Percentiles rank a stretch among this genome's conserved stretches.
These are phyloP conservation scores for Eutrigla gurnardus DNA, from an alignment of 2,797 vertebrate genomes.

Conservation along the genomic window DNA sequence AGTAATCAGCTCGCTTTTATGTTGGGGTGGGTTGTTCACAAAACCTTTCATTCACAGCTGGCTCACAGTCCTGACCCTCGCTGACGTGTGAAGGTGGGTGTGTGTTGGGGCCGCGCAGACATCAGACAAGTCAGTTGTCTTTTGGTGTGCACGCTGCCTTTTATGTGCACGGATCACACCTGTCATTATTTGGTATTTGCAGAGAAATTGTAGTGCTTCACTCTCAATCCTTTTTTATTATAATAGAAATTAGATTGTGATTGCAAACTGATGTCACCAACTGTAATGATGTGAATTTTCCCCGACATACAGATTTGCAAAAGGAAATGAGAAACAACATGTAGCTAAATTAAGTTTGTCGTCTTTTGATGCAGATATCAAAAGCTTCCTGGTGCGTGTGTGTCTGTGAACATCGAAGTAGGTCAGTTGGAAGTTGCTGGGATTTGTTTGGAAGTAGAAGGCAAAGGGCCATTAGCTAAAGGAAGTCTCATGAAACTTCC, in stretches of 20 bases:
- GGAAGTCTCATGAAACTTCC: constrained; percentile 29
- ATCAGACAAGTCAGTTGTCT: constrained; percentile 24
- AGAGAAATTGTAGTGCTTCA: background rate
- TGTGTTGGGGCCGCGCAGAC: constrained; percentile 16
- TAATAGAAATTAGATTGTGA: background rate
- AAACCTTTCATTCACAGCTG: constrained; percentile 63
- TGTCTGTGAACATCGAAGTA: constrained; percentile 4
- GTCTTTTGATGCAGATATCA: constrained; percentile 5
- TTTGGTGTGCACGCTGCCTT: constrained; percentile 8
- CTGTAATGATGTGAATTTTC: background rate
- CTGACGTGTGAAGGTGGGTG: constrained; percentile 21
- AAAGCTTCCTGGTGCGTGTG: background rate
- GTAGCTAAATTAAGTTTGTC: constrained; percentile 8
- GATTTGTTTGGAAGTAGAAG: constrained; percentile 34
- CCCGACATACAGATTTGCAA: background rate
- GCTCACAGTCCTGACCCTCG: constrained; percentile 31
- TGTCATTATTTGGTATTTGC: background rate
- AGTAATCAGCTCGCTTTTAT: constrained; percentile 64
- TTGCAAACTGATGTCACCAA: background rate
- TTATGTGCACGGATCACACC: constrained; percentile 10
- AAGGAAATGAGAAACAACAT: background rate
- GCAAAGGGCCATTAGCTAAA: constrained; percentile 25
- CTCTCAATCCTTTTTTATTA: background rate
- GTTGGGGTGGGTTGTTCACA: constrained; percentile 57
- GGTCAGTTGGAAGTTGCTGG: constrained; percentile 10